phyloP scores from a whole-genome alignment of 1,140 invertebrate genomes.

The Archivesica marissinica region DNA sequence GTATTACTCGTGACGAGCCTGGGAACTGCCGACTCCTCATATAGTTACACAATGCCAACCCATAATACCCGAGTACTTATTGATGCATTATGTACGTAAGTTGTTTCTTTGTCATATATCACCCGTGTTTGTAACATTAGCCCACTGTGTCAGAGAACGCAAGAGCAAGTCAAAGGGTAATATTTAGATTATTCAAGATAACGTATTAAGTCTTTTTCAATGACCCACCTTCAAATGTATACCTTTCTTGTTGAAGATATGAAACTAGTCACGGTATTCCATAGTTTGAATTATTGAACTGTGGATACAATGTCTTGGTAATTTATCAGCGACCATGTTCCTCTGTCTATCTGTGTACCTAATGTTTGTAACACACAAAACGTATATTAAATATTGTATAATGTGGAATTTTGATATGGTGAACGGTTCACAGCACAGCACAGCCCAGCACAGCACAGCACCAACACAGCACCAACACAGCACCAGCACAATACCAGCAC shows the following conservation, averaged over 20 bases:
- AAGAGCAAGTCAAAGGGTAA: not conserved
- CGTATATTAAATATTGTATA: not conserved
- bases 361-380: not conserved
- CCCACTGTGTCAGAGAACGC: slow-evolving; percentile 2
- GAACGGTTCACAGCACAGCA: no score
- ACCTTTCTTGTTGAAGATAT: not conserved
- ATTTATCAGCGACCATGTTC: not conserved
- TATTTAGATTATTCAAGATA: not conserved
- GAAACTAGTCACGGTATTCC: not conserved
- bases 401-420: no score
- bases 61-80: slow-evolving; percentile 27
- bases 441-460: no score
- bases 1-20: not conserved
- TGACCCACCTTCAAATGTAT: not conserved
- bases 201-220: not conserved
- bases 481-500: no score
- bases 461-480: no score
- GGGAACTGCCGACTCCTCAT: not conserved
- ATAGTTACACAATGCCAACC: slow-evolving; percentile 35
- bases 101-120: slow-evolving; percentile 49
- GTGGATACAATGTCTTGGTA: slow-evolving; percentile 17
- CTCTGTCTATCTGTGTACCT: not conserved
- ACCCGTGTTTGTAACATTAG: not conserved
- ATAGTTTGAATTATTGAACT: not conserved
- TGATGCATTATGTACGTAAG: slow-evolving; percentile 9